Base-by-base conservation (phyloP, 2,888 invertebrate species). In the Congeria kusceri region DNA sequence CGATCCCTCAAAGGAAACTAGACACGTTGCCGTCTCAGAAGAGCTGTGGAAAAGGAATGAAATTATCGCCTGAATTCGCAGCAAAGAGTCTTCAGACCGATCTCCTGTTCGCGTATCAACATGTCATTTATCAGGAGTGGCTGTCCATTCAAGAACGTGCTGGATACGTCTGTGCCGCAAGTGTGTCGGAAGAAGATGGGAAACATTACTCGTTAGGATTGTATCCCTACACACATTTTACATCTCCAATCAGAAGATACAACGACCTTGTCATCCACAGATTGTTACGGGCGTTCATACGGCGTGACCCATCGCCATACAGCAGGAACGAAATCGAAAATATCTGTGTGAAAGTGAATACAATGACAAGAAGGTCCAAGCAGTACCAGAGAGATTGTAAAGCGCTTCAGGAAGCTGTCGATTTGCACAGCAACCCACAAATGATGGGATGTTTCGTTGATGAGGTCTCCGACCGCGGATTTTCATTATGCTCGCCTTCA, bases 131-230 rank as follows among this genome's bases (percentile, higher is more conserved):
- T 47, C 75, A 81, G n/a, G 78, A 80, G 47, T 87, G 87, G 87
- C 63, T 84, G n/a, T 27, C 59, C n/a, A 84, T 84, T 29, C 84
- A 84, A 53, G 79, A 84, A 57, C 68, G 65, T 23, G 84, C 85
- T 20, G 75, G 71, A 39, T 85, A 86, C 59, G 76, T 56, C 27
- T 86, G 85, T 64, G 79, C 80, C 5, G 84, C 78, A 23, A 62
- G 67, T 15, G 25, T 72, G 27, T 58, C 70, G 44, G 64, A 72
- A 15, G 46, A 68, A 13, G 79, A 83, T 28, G 71, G 71, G 0
- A 71, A 32, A 23, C 89, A 88, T 77, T 88, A 83, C 58, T 81
- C 84, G 59, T 71, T 88, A 3, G 66, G 81, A 28, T 80, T 85
- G 39, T 73, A 70, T 47, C 83, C 80, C 1, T 86, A 86, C 56